These are phyloP conservation scores for Sacculina carcini DNA, from an alignment of 2,888 invertebrate genomes.

Conservation along the genomic window DNA sequence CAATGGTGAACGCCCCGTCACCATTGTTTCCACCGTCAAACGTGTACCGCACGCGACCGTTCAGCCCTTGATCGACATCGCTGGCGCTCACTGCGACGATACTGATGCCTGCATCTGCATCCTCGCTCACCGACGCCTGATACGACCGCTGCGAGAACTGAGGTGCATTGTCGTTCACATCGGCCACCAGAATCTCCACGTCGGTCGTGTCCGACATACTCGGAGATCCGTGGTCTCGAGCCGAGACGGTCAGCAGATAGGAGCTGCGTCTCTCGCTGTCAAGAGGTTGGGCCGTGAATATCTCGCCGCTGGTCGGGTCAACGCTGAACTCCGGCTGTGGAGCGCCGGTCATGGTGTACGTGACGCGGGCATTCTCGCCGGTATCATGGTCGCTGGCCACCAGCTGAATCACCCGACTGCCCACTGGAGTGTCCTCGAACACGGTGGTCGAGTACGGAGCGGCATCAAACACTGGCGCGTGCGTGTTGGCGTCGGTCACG, in stretches of 20 bases:
- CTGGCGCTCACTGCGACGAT: constrained; percentile 30
- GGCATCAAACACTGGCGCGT: constrained; percentile 72
- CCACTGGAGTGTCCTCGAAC: constrained; percentile 74
- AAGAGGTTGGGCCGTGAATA: constrained; percentile 52
- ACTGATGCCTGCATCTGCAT: constrained; percentile 46
- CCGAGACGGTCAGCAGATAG: constrained; percentile 70
- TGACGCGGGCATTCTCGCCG: constrained; percentile 23
- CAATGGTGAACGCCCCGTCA: constrained; percentile 72
- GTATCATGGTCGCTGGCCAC: constrained; percentile 22
- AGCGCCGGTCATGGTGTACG: constrained; percentile 20
- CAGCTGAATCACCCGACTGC: constrained; percentile 36
- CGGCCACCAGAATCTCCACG: constrained; percentile 76
- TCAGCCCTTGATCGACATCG: constrained; percentile 60
- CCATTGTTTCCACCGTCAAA: constrained; percentile 38
- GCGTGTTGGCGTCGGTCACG: constrained; percentile 81
- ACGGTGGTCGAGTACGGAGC: constrained; percentile 67
- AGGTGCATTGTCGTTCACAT: constrained; percentile 87
- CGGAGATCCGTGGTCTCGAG: constrained; percentile 72
- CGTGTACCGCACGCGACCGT: constrained; percentile 59
- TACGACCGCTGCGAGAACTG: constrained; percentile 56
- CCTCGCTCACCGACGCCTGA: constrained; percentile 56
- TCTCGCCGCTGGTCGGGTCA: constrained; percentile 74
- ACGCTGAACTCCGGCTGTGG: constrained; percentile 41
- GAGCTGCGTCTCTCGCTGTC: constrained; percentile 55
- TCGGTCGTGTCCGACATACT: constrained; percentile 78